Conservation (phyloP, 2,888 invertebrate species). For the Ecdyonurus torrentis region DNA sequence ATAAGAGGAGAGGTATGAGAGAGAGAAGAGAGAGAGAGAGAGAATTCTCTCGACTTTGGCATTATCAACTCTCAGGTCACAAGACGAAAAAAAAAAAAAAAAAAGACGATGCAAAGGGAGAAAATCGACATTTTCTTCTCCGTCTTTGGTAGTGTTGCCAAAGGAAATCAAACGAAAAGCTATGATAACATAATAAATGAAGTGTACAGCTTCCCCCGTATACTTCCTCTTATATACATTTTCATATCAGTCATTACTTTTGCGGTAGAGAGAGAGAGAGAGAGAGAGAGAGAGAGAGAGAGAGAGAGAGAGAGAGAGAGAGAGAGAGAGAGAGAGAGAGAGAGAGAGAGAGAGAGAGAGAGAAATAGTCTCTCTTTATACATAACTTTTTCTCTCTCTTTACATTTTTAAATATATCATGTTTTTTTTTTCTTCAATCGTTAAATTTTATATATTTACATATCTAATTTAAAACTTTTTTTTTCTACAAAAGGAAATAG, state of each 20-base stretch:
- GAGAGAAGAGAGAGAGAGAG: neutral
- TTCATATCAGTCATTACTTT: conserved; percentile 8
- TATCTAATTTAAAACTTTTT: too few species aligned
- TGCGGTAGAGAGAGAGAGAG: neutral
- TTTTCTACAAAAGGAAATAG: too few species aligned
- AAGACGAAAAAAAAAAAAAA: too few species aligned
- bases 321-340: conserved; percentile 2
- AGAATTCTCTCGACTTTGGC: too few species aligned
- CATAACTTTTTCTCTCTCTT: too few species aligned
- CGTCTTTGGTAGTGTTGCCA: neutral
- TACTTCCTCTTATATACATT: conserved; percentile 1
- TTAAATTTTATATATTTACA: neutral
- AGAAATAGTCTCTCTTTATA: neutral
- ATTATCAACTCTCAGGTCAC: neutral
- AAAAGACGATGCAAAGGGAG: neutral
- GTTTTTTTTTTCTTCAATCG: too few species aligned
- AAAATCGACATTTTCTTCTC: too few species aligned
- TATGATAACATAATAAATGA: conserved; percentile 32
- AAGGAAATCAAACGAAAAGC: conserved; percentile 31
- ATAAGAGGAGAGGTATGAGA: neutral
- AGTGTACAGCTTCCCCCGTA: conserved; percentile 20
- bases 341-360: neutral
- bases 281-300: neutral
- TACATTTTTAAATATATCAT: too few species aligned
- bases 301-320: neutral